Base-by-base conservation (phyloP, 2,113 vertebrate genomes). In the Neotoma lepida region DNA sequence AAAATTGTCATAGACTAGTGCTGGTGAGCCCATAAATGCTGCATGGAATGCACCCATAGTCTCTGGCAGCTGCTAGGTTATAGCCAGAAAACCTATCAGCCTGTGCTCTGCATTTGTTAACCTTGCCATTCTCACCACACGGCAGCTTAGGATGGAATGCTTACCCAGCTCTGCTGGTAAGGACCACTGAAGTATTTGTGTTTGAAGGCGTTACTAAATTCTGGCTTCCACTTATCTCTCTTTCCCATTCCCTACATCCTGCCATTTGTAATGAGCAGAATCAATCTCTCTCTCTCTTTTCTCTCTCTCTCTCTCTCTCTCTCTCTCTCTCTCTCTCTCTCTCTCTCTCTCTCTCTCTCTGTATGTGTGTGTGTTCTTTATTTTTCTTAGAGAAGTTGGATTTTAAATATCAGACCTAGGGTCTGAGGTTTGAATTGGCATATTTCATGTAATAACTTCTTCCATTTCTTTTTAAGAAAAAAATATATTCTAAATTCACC, bases 1-100 rank as follows among this genome's bases (percentile, higher is more conserved):
- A 96, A 94, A 96, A 94, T 95, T 78, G 96, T 97, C 95, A 76
- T 68, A 94, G 95, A 87, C 97, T 56, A 73, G 89, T 94, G 91
- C 86, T 74, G 63, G 82, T 3, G n/a, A 93, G 89, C 93, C 81
- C 17, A 63, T 95, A 93, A 96, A 95, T 64, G 74, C 49, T 88
- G 64, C 28, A 4, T 74, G 96, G 85, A 90, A 87, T 88, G 91
- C 35, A 24, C 73, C 77, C 89, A 4, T 63, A 64, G 66, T 63
- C 39, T 78, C 76, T 58, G 63, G 68, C 91, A 89, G 86, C 94
- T 87, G 68, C 22, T 68, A 26, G 54, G 51, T 35, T 92, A 71
- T 80, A 88, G 61, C 88, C 89, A 95, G 93, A 92, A 95, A 94
- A 74, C 49, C 56, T 80, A 49, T 93, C 86, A 73, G 51, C 56